A percentile compares a stretch with the other conserved stretches of the same genome.
phyloP scores from a whole-genome alignment of 2,797 vertebrate genomes.

The Mus caroli region DNA sequence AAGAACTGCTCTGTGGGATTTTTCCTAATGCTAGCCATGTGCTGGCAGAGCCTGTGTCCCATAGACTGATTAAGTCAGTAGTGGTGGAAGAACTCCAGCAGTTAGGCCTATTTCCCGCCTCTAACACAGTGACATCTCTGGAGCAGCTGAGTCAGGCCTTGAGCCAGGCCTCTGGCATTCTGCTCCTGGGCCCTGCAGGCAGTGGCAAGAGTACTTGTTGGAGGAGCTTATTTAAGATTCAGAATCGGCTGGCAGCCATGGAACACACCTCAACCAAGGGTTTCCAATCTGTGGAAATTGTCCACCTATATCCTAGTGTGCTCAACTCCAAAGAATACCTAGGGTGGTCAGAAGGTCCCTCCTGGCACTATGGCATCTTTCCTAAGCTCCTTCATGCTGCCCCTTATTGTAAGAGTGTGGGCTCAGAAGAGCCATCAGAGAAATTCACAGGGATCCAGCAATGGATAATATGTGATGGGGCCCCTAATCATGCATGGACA shows the following conservation, averaged over 20 bases:
- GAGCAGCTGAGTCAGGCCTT: conserved; percentile 90
- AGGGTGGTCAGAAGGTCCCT: conserved; percentile 87
- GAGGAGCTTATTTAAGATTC: conserved; percentile 88
- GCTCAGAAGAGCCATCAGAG: neutral
- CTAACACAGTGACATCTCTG: conserved; percentile 83
- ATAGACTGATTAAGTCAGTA: conserved; percentile 80
- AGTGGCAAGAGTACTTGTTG: conserved; percentile 93
- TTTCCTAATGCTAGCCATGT: conserved; percentile 87
- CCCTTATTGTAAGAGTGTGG: neutral
- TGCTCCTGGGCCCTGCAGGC: conserved; percentile 92
- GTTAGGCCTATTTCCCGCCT: conserved; percentile 83
- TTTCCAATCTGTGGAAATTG: conserved; percentile 85
- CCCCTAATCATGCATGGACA: conserved; percentile 89
- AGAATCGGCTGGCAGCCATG: conserved; percentile 87
- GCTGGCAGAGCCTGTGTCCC: conserved; percentile 76
- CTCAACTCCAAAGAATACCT: conserved; percentile 91
- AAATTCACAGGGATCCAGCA: conserved; percentile 74
- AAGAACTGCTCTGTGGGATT: conserved; percentile 87
- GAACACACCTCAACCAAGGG: neutral
- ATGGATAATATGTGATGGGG: conserved; percentile 94
- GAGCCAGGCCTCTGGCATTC: conserved; percentile 84
- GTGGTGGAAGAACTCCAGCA: conserved; percentile 88
- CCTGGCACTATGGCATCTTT: conserved; percentile 90
- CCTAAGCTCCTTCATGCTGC: conserved; percentile 73
- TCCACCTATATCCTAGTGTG: conserved; percentile 91